phyloP scores from a whole-genome alignment of 2,797 vertebrate genomes.

The Schizopygopsis malacanthus region DNA sequence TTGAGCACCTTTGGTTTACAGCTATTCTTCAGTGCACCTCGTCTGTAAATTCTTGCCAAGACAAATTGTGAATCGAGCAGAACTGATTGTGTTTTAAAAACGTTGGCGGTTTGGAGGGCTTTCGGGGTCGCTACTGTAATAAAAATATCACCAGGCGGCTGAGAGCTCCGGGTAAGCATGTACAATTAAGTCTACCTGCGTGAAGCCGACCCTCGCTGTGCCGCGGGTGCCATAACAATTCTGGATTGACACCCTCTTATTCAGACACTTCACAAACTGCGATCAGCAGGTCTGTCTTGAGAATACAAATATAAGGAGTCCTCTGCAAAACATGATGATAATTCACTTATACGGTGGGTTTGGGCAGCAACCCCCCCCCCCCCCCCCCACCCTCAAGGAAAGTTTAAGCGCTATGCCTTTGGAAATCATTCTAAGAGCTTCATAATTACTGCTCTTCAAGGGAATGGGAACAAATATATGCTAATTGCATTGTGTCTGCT shows the following conservation, averaged over 20 bases:
- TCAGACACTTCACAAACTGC: constrained; percentile 36
- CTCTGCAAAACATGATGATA: constrained; percentile 39
- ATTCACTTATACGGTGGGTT: constrained; percentile 50
- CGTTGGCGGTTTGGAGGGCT: constrained; percentile 42
- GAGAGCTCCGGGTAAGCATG: constrained; percentile 32
- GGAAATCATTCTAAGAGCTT: constrained; percentile 63
- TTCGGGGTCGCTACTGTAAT: constrained; percentile 50
- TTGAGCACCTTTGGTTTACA: neutral
- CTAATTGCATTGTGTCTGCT: constrained; percentile 67
- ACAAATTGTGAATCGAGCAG: neutral
- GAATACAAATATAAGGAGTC: constrained; percentile 27
- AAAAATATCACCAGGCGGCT: constrained; percentile 59
- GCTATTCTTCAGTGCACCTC: neutral
- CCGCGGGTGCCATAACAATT: constrained; percentile 51
- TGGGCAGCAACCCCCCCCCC: neutral
- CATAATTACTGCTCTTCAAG: constrained; percentile 66
- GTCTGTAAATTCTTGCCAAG: neutral
- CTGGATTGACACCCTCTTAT: constrained; percentile 50
- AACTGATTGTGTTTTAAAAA: constrained; percentile 31
- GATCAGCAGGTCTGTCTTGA: constrained; percentile 54
- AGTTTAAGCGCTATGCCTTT: constrained; percentile 42
- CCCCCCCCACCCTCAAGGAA: neutral
- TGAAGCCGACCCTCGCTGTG: constrained; percentile 46
- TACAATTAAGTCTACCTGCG: constrained; percentile 62
- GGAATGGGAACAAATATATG: constrained; percentile 66